Base-by-base conservation (phyloP, 2,888 invertebrate genomes). In the Drosophila recens region DNA sequence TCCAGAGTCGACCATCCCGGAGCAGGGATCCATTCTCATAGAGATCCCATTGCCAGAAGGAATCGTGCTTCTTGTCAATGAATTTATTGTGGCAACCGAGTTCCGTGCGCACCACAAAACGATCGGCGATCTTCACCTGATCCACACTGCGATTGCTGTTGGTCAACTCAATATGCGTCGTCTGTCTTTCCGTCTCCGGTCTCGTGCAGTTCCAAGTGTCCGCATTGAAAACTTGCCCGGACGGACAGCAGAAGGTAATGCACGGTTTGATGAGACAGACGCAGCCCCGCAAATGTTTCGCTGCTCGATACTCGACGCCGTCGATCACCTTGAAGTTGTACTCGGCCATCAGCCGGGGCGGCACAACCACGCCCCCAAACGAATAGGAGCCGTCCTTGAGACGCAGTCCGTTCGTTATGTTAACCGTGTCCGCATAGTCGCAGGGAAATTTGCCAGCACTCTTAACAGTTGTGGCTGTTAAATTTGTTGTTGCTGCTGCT, bases 181-280 rank as follows among this genome's bases (percentile, higher is more conserved):
- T 74, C 10, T 77, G 73, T 0, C 86, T 65, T 6, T 56, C 34
- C 34, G 68, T 81, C 0, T 45, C 36, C 15, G 85, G 82, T 30
- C 45, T 49, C 0, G 75, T 72, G 63, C 90, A 90, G 58, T 87
- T 88, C 59, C 76, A 79, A 56, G 58, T 62, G n/a, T 65, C 30
- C 36, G 75, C 53, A 56, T 80, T 79, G 52, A 87, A 92, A 9
- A 81, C 74, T 54, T 86, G 62, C 0, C 81, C 81, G 0, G 64
- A 62, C 0, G 90, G 87, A 57, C 93, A 93, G 67, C 93, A 93
- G 69, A 92, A 90, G n/a, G 91, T 90, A 3, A 93, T 82, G 67
- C 93, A 93, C 2, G 90, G 86, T 57, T 88, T 90, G 13, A 92
- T 54, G 27, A 75, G 71, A 27, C 93, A 92, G 9, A 91, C 79